A percentile compares a stretch with the other conserved stretches of the same genome.
These are phyloP conservation scores for Dendropsophus ebraccatus DNA, from an alignment of 2,113 vertebrate species.

Conservation along the genomic window DNA sequence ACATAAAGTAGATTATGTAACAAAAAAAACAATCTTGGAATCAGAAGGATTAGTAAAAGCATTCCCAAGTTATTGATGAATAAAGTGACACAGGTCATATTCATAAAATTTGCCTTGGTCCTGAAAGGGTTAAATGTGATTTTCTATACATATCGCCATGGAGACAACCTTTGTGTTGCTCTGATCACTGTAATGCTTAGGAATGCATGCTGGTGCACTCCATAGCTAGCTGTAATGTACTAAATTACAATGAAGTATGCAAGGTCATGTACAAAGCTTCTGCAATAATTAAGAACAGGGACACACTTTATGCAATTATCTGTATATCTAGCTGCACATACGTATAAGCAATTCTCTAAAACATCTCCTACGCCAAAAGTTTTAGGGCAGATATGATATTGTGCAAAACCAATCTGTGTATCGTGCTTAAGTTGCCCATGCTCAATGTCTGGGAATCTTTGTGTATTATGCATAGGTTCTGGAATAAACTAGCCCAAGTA, in stretches of 20 bases:
- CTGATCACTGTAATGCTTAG: slow-evolving; percentile 16
- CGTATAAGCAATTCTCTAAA: background rate
- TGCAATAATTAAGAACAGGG: background rate
- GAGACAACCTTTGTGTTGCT: slow-evolving; percentile 49
- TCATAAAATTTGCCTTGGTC: no score
- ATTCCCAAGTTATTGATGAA: no score
- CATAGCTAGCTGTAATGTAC: slow-evolving; percentile 10
- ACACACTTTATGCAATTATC: background rate
- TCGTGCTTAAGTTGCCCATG: no score
- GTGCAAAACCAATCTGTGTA: background rate
- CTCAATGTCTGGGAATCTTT: no score
- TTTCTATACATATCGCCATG: slow-evolving; percentile 45
- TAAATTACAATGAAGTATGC: slow-evolving; percentile 34
- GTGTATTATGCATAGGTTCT: background rate
- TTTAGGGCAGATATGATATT: background rate
- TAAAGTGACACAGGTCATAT: no score
- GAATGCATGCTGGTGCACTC: slow-evolving; percentile 29
- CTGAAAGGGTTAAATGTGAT: no score
- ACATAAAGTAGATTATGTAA: no score
- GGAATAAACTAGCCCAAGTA: background rate
- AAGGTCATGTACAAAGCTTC: slow-evolving; percentile 5
- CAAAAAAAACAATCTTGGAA: no score
- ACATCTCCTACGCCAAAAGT: background rate
- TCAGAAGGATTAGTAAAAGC: no score
- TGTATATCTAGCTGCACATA: slow-evolving; percentile 14